A percentile compares a stretch with the other conserved stretches of the same genome.
phyloP scores from a whole-genome alignment of 2,888 invertebrate species.

The Drosophila atripex region DNA sequence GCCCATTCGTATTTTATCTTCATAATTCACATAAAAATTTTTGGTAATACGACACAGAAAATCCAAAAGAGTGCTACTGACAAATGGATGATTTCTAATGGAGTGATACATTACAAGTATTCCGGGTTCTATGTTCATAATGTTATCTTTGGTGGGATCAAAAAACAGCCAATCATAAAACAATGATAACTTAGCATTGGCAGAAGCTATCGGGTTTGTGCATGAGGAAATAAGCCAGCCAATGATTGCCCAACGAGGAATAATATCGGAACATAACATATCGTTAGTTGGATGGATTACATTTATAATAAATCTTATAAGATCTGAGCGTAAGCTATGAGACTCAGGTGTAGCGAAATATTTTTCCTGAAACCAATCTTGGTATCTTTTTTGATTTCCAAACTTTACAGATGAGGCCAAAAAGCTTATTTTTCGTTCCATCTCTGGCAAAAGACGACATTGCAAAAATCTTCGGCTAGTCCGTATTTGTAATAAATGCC shows the following conservation, averaged over 20 bases:
- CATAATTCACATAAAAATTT: slow-evolving; percentile 82
- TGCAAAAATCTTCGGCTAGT: slow-evolving; percentile 87
- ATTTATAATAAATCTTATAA: slow-evolving; percentile 88
- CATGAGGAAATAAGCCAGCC: slow-evolving; percentile 89
- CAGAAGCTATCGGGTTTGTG: slow-evolving; percentile 87
- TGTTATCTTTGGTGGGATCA: slow-evolving; percentile 87
- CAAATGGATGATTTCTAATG: slow-evolving; percentile 87
- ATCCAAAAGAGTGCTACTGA: slow-evolving; percentile 87
- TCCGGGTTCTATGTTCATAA: slow-evolving; percentile 89
- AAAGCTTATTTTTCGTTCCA: slow-evolving; percentile 88
- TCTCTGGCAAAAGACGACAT: slow-evolving; percentile 87
- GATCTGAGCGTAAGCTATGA: slow-evolving; percentile 88
- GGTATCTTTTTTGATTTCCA: slow-evolving; percentile 88
- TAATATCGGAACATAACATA: slow-evolving; percentile 88
- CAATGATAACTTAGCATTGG: slow-evolving; percentile 88
- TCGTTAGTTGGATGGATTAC: slow-evolving; percentile 89
- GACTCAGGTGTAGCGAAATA: slow-evolving; percentile 88
- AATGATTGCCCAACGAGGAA: slow-evolving; percentile 89
- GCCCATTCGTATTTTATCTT: slow-evolving; percentile 84
- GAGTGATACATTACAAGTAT: slow-evolving; percentile 89
- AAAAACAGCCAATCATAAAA: slow-evolving; percentile 90
- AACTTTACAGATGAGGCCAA: slow-evolving; percentile 86
- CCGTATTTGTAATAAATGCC: slow-evolving; percentile 86
- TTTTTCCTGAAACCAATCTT: slow-evolving; percentile 89
- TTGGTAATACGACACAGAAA: slow-evolving; percentile 88